Conservation (phyloP, 2,888 invertebrate genomes). For the Seira ritae region DNA sequence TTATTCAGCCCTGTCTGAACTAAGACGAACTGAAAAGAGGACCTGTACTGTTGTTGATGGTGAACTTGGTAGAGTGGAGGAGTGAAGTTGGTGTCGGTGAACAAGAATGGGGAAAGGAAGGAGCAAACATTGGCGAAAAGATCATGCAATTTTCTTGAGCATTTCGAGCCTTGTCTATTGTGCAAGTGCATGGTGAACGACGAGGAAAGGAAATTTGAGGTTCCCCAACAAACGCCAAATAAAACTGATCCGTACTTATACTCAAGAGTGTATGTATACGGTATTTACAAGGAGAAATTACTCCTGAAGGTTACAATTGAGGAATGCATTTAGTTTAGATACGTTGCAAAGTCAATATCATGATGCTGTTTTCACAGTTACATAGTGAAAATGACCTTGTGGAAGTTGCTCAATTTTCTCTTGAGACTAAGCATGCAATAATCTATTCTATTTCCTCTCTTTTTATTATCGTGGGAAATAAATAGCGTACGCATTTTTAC, state of each 20-base stretch:
- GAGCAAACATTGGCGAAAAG: background rate
- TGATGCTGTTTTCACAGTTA: background rate
- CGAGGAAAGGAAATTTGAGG: too few species aligned
- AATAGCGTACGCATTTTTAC: constrained; percentile 22
- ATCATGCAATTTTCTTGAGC: background rate
- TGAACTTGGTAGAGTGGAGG: background rate
- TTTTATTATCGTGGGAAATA: constrained; percentile 24
- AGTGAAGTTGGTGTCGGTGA: too few species aligned
- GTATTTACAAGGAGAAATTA: too few species aligned
- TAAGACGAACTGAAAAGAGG: background rate
- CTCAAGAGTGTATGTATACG: too few species aligned
- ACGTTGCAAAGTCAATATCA: constrained; percentile 14
- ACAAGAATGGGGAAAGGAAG: too few species aligned
- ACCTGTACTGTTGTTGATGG: background rate
- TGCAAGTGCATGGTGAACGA: background rate
- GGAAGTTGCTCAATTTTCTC: constrained; percentile 39
- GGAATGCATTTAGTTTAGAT: background rate
- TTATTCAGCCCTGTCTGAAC: background rate
- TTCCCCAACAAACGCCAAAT: too few species aligned
- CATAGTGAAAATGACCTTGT: constrained; percentile 42
- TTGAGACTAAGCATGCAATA: constrained; percentile 20
- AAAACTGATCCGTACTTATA: too few species aligned
- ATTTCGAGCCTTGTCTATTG: background rate
- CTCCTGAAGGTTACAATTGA: too few species aligned
- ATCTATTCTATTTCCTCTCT: constrained; percentile 3